Evolutionary conservation across 2,888 invertebrate species (phyloP).

Genomic region (Leptopilina syphax): DNA sequence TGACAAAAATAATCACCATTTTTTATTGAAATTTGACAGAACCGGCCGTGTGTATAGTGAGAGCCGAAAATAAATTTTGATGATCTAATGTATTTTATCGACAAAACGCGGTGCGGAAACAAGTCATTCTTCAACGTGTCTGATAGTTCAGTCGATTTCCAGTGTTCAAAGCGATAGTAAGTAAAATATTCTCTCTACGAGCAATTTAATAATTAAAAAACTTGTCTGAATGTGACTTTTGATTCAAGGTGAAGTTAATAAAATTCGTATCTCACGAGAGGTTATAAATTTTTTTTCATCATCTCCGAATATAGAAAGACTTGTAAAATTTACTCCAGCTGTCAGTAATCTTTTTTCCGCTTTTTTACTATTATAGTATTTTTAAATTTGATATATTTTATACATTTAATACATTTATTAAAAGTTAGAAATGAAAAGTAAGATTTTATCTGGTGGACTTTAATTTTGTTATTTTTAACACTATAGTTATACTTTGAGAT

Average conservation of each 20-base stretch:
- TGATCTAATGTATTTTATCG: constrained; percentile 23
- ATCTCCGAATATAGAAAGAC: not conserved
- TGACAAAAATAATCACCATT: not conserved
- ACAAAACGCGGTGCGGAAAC: constrained; percentile 4
- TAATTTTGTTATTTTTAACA: no score
- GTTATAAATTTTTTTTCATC: not conserved
- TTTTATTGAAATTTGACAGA: constrained; percentile 9
- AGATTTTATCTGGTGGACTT: no score
- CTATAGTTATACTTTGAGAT: no score
- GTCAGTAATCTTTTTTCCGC: not conserved
- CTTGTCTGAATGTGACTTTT: not conserved
- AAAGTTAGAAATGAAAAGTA: no score
- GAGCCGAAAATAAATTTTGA: constrained; percentile 25
- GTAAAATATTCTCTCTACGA: not conserved
- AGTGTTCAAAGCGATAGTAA: not conserved
- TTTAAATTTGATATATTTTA: no score
- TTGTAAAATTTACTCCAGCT: not conserved
- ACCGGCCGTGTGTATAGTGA: not conserved
- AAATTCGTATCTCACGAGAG: not conserved
- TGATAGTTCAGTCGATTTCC: constrained; percentile 21
- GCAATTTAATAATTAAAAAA: not conserved
- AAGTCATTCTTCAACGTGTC: not conserved
- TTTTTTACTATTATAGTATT: not conserved
- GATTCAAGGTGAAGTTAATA: constrained; percentile 31
- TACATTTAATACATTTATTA: no score